Base-by-base conservation (phyloP, 2,888 invertebrate species). In the Parnassius smintheus region DNA sequence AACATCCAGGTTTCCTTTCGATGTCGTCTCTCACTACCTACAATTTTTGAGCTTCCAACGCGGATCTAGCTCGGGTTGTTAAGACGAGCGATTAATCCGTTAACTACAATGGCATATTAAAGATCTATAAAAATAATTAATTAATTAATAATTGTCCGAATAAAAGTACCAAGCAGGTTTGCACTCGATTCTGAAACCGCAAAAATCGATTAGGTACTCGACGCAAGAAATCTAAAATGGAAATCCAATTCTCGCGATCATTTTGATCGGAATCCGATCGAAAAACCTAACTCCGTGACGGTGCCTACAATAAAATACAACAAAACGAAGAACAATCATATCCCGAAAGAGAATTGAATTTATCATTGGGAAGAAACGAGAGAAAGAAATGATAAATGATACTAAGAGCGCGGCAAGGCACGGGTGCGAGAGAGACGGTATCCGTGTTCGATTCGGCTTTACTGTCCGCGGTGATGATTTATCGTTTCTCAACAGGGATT, bases 401-500 rank as follows among this genome's bases (percentile, higher is more conserved):
- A 82, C 73, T 70, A 74, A 71, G 73, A 72, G 75, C 75, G 76
- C 78, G 77, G 75, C 75, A 66, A 69, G 67, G 69, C 68, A 65
- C 74, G 80, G 71, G 91, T 79, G 86, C 72, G 83, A 91, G 87
- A 69, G 85, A 75, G 89, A 88, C 71, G 72, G 80, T 66, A 74
- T 72, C 71, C 75, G 69, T 72, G 81, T 81, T 81, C 81, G 83
- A 83, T 77, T 81, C 87, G 82, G 83, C 81, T 80, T 78, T 75
- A 84, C 84, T 83, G 86, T 87, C 86, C 80, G 81, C 80, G 72
- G 84, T 83, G 86, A 90, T 91, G 91, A 91, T 91, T 90, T 90
- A 91, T 91, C 81, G 89, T 82, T 89, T 89, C 90, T 90, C 88
- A 86, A 91, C 91, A 85, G 88, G 88, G 90, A 91, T 91, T 91